Evolutionary conservation across 2,888 invertebrate species (phyloP).

Genomic region (Diaphora mendica): DNA sequence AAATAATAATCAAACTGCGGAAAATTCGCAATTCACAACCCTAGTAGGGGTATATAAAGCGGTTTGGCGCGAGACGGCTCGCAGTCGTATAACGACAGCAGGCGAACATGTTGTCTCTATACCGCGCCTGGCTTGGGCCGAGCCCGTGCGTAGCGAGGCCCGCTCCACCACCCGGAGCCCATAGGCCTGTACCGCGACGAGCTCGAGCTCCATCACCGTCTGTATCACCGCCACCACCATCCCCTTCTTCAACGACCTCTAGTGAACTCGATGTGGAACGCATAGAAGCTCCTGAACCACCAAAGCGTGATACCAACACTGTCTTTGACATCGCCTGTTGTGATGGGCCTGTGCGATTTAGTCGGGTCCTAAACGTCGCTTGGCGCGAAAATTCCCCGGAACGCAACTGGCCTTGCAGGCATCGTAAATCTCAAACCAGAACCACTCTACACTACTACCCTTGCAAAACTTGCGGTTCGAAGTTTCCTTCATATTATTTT

Average conservation of each 20-base stretch:
- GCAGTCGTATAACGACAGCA: conserved; percentile 60
- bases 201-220: conserved; percentile 74
- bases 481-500: conserved; percentile 97
- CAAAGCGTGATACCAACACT: conserved; percentile 71
- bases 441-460: conserved; percentile 96
- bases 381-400: conserved; percentile 85
- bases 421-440: conserved; percentile 89
- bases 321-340: conserved; percentile 96
- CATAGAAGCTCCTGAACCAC: conserved; percentile 69
- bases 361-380: conserved; percentile 93
- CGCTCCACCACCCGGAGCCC: conserved; percentile 81
- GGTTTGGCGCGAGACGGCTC: conserved; percentile 45
- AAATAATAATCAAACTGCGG: conserved; percentile 16
- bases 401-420: conserved; percentile 94
- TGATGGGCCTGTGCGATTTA: conserved; percentile 95
- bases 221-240: conserved; percentile 68
- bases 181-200: conserved; percentile 77
- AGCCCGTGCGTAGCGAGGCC: conserved; percentile 79
- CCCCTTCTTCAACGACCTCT: conserved; percentile 76
- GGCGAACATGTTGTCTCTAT: conserved; percentile 79
- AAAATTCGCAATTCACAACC: conserved; percentile 29
- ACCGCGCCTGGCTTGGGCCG: conserved; percentile 85
- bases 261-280: conserved; percentile 80
- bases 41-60: conserved; percentile 59
- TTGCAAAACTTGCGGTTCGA: conserved; percentile 96